phyloP scores from a whole-genome alignment of 2,888 invertebrate species.

The Hyles lineata region DNA sequence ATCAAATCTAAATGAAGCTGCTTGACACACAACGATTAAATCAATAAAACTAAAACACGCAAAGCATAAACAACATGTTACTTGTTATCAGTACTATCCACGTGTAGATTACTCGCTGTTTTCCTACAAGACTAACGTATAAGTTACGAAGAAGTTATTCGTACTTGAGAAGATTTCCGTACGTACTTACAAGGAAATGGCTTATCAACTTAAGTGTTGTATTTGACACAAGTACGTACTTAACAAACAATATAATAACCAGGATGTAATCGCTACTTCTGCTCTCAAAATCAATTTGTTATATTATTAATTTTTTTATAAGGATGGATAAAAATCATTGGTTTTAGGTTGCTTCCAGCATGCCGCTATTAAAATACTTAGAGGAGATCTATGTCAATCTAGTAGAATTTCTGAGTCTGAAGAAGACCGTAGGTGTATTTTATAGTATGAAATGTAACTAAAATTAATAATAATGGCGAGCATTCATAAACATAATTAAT shows the following conservation, averaged over 20 bases:
- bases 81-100: conserved; percentile 2
- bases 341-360: too few species aligned
- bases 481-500: too few species aligned
- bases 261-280: not conserved
- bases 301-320: not conserved
- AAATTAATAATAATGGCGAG: too few species aligned
- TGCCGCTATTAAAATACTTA: too few species aligned
- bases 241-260: not conserved
- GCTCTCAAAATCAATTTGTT: not conserved
- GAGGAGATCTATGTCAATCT: too few species aligned
- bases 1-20: not conserved
- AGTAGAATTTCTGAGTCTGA: too few species aligned
- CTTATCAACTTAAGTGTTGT: not conserved
- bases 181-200: conserved; percentile 7
- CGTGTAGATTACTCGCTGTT: conserved; percentile 5
- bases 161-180: not conserved
- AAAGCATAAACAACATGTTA: conserved; percentile 3
- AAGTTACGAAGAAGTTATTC: not conserved
- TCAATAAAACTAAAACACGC: not conserved
- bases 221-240: not conserved
- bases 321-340: too few species aligned
- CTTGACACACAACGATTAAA: not conserved
- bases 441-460: too few species aligned
- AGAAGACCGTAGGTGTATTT: too few species aligned
- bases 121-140: not conserved